phyloP scores from a whole-genome alignment of 2,888 invertebrate species.

The Zaprionus obscuricornis region DNA sequence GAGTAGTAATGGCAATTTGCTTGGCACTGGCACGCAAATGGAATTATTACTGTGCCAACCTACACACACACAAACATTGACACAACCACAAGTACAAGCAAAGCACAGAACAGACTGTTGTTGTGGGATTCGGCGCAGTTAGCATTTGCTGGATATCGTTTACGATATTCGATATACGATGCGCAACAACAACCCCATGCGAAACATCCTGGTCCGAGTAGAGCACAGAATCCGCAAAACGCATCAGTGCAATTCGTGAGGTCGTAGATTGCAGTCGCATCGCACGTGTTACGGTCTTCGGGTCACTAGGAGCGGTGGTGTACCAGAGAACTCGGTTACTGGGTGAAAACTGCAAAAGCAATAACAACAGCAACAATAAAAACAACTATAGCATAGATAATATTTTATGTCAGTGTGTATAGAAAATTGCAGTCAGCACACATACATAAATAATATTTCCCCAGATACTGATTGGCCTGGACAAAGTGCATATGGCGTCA shows the following conservation, averaged over 20 bases:
- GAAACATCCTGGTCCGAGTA: slow-evolving; percentile 45
- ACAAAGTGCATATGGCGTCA: slow-evolving; percentile 16
- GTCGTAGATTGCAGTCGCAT: slow-evolving; percentile 61
- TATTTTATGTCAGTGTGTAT: no score
- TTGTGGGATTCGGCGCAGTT: slow-evolving; percentile 68
- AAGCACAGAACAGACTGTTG: slow-evolving; percentile 6
- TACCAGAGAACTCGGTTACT: slow-evolving; percentile 79
- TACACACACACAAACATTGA: slow-evolving; percentile 25
- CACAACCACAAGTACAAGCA: slow-evolving; percentile 6
- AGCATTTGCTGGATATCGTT: slow-evolving; percentile 51
- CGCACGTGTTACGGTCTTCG: slow-evolving; percentile 23
- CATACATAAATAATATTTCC: slow-evolving; percentile 16
- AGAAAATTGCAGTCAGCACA: slow-evolving; percentile 32
- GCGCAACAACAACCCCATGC: slow-evolving; percentile 36
- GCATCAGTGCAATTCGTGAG: slow-evolving; percentile 78
- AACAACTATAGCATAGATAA: slow-evolving; percentile 7
- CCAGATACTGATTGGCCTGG: slow-evolving; percentile 10
- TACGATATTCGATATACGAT: slow-evolving; percentile 53
- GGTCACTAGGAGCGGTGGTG: slow-evolving; percentile 54
- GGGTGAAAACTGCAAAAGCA: slow-evolving; percentile 72
- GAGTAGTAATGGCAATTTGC: slow-evolving; percentile 19
- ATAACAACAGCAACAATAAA: slow-evolving; percentile 31
- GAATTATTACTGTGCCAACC: slow-evolving; percentile 61
- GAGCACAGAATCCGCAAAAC: slow-evolving; percentile 58
- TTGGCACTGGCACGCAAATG: slow-evolving; percentile 44